Conservation (phyloP, 2,888 invertebrate genomes). For the Apodemia mormo region DNA sequence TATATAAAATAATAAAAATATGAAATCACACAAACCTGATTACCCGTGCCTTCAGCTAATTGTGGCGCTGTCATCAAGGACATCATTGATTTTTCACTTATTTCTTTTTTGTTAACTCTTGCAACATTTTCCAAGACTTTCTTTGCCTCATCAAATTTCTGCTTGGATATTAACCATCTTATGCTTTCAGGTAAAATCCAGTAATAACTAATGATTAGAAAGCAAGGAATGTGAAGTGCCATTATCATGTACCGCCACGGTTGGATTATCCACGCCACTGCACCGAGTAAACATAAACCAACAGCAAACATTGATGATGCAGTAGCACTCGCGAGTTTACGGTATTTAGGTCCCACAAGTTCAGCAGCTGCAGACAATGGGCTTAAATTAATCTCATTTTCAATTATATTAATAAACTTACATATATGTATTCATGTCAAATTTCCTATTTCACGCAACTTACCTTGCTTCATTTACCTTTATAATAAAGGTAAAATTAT, state of each 20-base stretch:
- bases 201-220: constrained; percentile 84
- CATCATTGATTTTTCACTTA: constrained; percentile 44
- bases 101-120: constrained; percentile 70
- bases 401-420: no score
- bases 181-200: constrained; percentile 85
- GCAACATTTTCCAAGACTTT: constrained; percentile 83
- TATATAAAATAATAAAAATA: not conserved
- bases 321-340: constrained; percentile 85
- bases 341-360: constrained; percentile 86
- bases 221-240: constrained; percentile 84
- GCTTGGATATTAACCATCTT: constrained; percentile 87
- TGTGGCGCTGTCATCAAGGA: constrained; percentile 55
- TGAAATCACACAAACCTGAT: not conserved
- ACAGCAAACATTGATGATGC: constrained; percentile 86
- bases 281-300: constrained; percentile 85
- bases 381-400: no score
- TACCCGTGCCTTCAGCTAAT: constrained; percentile 10
- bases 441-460: no score
- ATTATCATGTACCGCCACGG: constrained; percentile 85
- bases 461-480: no score
- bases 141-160: constrained; percentile 83
- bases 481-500: no score
- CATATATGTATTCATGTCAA: no score
- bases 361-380: constrained; percentile 71
- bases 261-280: constrained; percentile 84